Conservation (phyloP, 2,113 vertebrate species). For the Boulengeromyrus knoepffleri region DNA sequence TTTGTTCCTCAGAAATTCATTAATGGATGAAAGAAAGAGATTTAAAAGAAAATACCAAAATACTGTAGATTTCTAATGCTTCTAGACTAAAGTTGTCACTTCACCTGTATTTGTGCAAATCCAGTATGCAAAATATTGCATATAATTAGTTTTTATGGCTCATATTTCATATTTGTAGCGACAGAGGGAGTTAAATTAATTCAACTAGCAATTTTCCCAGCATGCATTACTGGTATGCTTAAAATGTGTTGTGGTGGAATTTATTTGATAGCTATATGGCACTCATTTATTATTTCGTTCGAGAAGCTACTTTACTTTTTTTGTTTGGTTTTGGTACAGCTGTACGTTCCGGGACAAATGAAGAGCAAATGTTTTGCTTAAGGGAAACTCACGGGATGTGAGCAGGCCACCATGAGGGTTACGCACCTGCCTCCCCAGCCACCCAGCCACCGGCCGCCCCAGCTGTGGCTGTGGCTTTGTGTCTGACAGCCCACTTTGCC, state of each 20-base stretch:
- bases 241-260: background rate
- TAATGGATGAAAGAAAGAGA: background rate
- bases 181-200: background rate
- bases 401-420: background rate
- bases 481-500: background rate
- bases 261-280: background rate
- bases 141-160: background rate
- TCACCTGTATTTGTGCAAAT: background rate
- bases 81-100: background rate
- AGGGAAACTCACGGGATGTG: background rate
- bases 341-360: background rate
- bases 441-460: background rate
- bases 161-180: background rate
- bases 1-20: background rate
- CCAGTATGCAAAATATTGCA: background rate
- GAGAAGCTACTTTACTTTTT: background rate
- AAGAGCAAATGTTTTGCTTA: background rate
- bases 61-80: background rate
- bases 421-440: background rate
- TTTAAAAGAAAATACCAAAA: background rate
- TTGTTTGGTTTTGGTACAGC: background rate
- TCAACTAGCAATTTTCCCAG: background rate
- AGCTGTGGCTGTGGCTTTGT: background rate
- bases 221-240: background rate
- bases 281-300: conserved; percentile 26